Evolutionary conservation across 2,888 invertebrate species (phyloP).

Genomic region (Volucella bombylans): DNA sequence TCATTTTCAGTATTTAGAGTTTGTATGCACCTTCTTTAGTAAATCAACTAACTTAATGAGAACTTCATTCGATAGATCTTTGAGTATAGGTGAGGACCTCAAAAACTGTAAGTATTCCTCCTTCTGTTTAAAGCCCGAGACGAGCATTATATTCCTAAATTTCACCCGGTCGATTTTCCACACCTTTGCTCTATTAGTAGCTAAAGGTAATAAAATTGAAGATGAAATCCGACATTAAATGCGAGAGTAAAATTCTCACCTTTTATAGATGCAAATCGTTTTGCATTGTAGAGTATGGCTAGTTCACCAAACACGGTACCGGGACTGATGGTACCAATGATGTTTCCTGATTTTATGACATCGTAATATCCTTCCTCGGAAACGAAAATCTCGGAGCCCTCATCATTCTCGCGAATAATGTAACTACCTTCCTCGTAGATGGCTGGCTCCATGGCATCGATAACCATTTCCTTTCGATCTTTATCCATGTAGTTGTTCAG

Average conservation of each 20-base stretch:
- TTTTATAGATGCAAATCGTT: conserved; percentile 92
- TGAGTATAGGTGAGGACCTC: conserved; percentile 90
- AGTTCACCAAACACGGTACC: conserved; percentile 95
- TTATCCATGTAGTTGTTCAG: conserved; percentile 90
- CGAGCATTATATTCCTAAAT: conserved; percentile 95
- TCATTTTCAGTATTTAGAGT: background rate
- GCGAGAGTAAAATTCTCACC: conserved; percentile 83
- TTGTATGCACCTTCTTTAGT: conserved; percentile 87
- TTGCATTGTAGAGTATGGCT: conserved; percentile 96
- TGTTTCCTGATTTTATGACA: conserved; percentile 90
- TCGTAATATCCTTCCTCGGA: conserved; percentile 93
- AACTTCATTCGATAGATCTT: conserved; percentile 87
- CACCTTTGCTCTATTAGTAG: conserved; percentile 89
- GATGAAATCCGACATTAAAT: background rate
- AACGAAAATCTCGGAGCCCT: conserved; percentile 93
- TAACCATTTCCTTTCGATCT: conserved; percentile 89
- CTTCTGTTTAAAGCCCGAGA: conserved; percentile 91
- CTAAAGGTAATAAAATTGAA: conserved; percentile 81
- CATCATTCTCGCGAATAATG: conserved; percentile 91
- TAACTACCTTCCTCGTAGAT: conserved; percentile 86
- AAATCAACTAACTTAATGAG: conserved; percentile 93
- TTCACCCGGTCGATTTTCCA: conserved; percentile 94
- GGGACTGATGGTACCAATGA: conserved; percentile 90
- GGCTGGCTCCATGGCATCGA: conserved; percentile 91
- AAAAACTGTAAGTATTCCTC: conserved; percentile 94